phyloP scores from a whole-genome alignment of 2,888 invertebrate species.

The Nesidiocoris tenuis region DNA sequence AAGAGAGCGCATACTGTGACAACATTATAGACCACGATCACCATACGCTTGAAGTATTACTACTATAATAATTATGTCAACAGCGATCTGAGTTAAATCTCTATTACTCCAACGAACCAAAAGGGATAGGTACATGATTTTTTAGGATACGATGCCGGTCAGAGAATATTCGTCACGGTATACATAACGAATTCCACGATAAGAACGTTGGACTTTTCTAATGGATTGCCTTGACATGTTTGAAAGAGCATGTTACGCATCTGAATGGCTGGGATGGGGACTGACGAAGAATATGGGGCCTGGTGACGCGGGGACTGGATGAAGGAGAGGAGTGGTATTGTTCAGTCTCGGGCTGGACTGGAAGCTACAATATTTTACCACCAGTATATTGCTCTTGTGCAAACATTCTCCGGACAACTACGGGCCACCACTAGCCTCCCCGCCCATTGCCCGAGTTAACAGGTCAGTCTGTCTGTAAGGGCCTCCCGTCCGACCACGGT shows the following conservation, averaged over 20 bases:
- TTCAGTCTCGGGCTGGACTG: not conserved
- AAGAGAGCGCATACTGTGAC: too few relatives aligned
- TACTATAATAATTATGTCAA: too few relatives aligned
- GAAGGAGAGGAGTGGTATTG: not conserved
- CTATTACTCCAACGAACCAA: too few relatives aligned
- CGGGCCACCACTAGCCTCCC: not conserved
- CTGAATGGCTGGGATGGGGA: not conserved
- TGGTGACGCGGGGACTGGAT: not conserved
- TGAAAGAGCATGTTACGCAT: not conserved
- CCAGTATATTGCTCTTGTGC: conserved; percentile 17
- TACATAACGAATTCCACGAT: not conserved
- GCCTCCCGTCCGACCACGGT: not conserved
- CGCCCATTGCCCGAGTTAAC: not conserved
- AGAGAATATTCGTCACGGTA: too few relatives aligned
- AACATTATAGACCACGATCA: too few relatives aligned
- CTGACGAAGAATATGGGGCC: not conserved
- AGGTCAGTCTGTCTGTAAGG: not conserved
- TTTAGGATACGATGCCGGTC: too few relatives aligned
- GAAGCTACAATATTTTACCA: conserved; percentile 16
- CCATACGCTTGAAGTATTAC: too few relatives aligned
- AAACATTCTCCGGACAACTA: conserved; percentile 13
- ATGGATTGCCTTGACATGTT: not conserved
- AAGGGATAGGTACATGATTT: too few relatives aligned
- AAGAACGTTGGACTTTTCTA: not conserved
- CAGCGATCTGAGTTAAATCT: too few relatives aligned